These are phyloP conservation scores for Psylliodes chrysocephalus DNA, from an alignment of 2,888 invertebrate genomes.

Conservation along the genomic window DNA sequence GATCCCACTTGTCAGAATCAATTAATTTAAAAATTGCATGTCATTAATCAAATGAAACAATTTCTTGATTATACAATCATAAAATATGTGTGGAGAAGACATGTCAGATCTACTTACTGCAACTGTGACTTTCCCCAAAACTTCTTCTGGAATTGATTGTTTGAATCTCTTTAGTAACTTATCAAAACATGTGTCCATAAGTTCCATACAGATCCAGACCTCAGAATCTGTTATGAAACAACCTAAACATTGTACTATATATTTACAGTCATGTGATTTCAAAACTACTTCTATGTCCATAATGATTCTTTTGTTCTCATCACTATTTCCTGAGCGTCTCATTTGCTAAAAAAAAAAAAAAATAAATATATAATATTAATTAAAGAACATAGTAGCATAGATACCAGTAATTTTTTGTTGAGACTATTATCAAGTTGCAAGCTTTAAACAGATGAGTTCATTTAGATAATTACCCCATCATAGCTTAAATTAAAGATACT, in stretches of 20 bases:
- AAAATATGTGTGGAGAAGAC: too few species aligned
- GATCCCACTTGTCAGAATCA: too few species aligned
- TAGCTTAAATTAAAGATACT: too few species aligned
- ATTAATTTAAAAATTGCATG: too few species aligned
- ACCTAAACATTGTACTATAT: conserved; percentile 96
- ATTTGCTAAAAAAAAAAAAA: conserved; percentile 78
- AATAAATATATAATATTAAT: too few species aligned
- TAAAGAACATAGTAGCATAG: too few species aligned
- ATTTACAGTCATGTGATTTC: conserved; percentile 96
- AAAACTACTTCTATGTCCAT: conserved; percentile 99
- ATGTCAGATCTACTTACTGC: conserved; percentile 79
- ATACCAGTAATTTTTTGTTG: too few species aligned
- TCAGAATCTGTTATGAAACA: conserved; percentile 98
- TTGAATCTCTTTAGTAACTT: conserved; percentile 89
- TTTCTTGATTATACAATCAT: too few species aligned
- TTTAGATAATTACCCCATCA: too few species aligned
- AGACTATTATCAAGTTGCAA: too few species aligned
- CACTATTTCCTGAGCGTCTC: conserved; percentile 95
- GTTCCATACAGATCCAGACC: conserved; percentile 99
- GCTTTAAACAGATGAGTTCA: too few species aligned
- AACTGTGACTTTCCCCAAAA: conserved; percentile 96
- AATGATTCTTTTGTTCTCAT: conserved; percentile 97
- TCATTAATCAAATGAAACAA: too few species aligned
- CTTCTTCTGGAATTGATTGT: conserved; percentile 93
- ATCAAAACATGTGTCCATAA: conserved; percentile 99